Base-by-base conservation (phyloP, 2,113 vertebrate genomes). In the Rhinolophus ferrumequinum region DNA sequence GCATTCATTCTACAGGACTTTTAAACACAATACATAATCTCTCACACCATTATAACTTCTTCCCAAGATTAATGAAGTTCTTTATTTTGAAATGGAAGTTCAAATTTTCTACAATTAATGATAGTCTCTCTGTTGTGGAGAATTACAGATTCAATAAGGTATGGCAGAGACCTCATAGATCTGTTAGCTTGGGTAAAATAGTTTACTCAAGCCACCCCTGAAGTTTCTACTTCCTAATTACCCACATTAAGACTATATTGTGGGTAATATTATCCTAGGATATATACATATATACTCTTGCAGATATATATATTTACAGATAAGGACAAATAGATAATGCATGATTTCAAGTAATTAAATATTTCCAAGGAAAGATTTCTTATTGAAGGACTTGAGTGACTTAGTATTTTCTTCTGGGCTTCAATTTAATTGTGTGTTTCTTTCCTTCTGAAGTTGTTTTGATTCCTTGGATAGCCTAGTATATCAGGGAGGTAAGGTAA, bases 391-490 rank as follows among this genome's bases (percentile, higher is more conserved):
- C 10, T 82, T 47, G 44, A 82, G n/a, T n/a, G 9, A 58, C 67
- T 87, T 4, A 47, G 7, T 91, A 11, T n/a, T 12, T 62, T 38
- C 14, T 10, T 81, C 56, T 87, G 52, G 60, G 2, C 7, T 87
- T 76, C 19, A 4, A 88, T 62, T 88, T 76, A 33, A 91, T 62
- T 87, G n/a, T 50, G 33, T 47, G 69, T 75, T 35, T 33, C 28
- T 69, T 92, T 88, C n/a, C n/a, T 88, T 88, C 28, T 94, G 5
- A 76, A 64, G 16, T 38, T 94, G 38, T 90, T 88, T 77, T 64
- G 24, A 94, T 64, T 83, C 11, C 8, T 92, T 56, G 30, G 24
- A 83, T 77, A 83, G 7, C 5, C 12, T 50, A 47, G 0, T 33
- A 26, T n/a, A 77, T 15, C 35, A 88, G 35, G 1, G 19, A 64